phyloP scores from a whole-genome alignment of 2,797 vertebrate genomes.

The Anguilla megastoma region DNA sequence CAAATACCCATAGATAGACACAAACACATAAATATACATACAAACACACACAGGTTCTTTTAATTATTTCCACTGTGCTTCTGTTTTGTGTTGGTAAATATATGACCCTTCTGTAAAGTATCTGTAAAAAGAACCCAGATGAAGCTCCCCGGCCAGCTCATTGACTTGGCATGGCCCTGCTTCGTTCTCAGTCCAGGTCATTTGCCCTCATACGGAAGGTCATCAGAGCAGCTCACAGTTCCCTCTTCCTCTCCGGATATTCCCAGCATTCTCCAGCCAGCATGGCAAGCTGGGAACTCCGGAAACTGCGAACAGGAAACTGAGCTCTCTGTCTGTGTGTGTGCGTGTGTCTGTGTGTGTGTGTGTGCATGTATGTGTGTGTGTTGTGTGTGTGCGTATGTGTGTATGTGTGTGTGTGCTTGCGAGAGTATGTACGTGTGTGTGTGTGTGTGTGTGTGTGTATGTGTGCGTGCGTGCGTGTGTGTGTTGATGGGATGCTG shows the following conservation, averaged over 20 bases:
- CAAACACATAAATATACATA: neutral
- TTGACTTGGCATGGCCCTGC: slow-evolving; percentile 13
- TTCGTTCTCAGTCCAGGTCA: slow-evolving; percentile 69
- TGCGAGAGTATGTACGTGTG: neutral
- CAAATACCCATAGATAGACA: neutral
- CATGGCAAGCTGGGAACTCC: slow-evolving; percentile 67
- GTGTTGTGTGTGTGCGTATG: neutral
- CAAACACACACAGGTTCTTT: neutral
- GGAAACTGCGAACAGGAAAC: slow-evolving; percentile 62
- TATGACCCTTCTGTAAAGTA: neutral
- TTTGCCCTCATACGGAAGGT: slow-evolving; percentile 73
- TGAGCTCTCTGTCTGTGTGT: neutral
- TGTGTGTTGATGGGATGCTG: neutral
- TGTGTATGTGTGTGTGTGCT: neutral
- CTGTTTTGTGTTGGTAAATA: neutral
- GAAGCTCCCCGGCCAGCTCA: neutral
- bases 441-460: neutral
- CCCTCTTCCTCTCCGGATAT: slow-evolving; percentile 80
- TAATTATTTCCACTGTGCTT: neutral
- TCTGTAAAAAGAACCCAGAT: neutral
- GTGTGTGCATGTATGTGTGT: neutral
- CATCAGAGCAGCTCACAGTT: slow-evolving; percentile 75
- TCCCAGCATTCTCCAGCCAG: slow-evolving; percentile 78
- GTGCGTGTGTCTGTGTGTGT: neutral
- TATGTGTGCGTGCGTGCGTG: neutral